Evolutionary conservation across 1,140 invertebrate species (phyloP).

Genomic region (Sinonovacula constricta): DNA sequence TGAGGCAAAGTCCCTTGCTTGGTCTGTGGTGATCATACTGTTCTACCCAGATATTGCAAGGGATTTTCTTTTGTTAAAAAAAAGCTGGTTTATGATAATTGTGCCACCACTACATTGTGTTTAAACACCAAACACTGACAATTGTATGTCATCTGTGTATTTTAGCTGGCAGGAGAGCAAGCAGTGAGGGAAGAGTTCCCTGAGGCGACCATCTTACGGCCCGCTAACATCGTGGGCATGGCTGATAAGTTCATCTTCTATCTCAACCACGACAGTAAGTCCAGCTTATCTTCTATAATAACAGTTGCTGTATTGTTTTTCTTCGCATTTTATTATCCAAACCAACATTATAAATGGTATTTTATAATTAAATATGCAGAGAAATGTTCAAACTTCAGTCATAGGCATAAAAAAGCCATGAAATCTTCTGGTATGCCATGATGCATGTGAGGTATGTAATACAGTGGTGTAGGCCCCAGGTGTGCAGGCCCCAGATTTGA

Average conservation of each 20-base stretch:
- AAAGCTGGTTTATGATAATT: neutral
- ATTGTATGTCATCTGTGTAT: slow-evolving; percentile 44
- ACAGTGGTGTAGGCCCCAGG: too few species aligned
- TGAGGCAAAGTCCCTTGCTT: too few species aligned
- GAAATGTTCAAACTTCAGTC: neutral
- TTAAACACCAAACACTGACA: neutral
- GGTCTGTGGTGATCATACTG: too few species aligned
- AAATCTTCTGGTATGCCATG: neutral
- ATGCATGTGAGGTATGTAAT: neutral
- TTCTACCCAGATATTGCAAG: too few species aligned
- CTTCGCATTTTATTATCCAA: neutral
- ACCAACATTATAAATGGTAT: too few species aligned
- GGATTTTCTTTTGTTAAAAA: neutral
- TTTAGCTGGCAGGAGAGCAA: slow-evolving; percentile 87
- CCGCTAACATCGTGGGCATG: slow-evolving; percentile 93
- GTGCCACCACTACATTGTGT: neutral
- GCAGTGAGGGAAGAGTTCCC: slow-evolving; percentile 97
- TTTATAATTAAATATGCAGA: too few species aligned
- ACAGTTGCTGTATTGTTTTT: neutral
- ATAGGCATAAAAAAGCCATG: neutral
- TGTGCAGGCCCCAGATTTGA: too few species aligned
- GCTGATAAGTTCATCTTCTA: slow-evolving; percentile 91
- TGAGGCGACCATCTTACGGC: slow-evolving; percentile 94
- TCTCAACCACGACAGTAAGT: slow-evolving; percentile 71
- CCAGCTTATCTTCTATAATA: neutral